A percentile compares a stretch with the other conserved stretches of the same genome.
Conservation (phyloP, 2,113 vertebrate genomes). For the Cinclus mexicanus region DNA sequence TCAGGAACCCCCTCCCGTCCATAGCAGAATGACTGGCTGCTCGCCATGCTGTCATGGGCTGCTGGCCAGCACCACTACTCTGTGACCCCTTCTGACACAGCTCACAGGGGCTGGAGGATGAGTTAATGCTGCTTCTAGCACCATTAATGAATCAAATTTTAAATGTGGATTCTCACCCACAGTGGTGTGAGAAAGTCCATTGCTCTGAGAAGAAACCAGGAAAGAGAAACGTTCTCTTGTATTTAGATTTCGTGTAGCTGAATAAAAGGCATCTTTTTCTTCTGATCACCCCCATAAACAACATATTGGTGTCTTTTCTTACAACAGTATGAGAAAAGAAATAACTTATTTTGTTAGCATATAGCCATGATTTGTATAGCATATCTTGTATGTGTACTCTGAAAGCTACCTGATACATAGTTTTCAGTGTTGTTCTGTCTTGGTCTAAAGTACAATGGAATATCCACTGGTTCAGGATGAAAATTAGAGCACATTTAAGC, state of each 20-base stretch:
- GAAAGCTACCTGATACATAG: background rate
- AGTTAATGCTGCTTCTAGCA: constrained; percentile 1
- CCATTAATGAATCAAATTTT: background rate
- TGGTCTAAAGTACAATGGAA: background rate
- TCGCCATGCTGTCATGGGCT: background rate
- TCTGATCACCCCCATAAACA: background rate
- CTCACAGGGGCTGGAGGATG: background rate
- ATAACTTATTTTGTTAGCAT: background rate
- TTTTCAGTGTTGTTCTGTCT: background rate
- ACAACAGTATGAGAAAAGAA: background rate
- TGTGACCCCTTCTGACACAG: constrained; percentile 3
- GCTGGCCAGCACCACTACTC: background rate
- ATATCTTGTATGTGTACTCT: background rate
- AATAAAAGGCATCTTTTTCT: background rate
- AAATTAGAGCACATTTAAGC: background rate
- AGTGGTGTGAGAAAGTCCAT: background rate
- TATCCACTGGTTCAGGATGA: background rate
- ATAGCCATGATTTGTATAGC: background rate
- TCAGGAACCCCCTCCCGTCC: background rate
- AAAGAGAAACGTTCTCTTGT: background rate
- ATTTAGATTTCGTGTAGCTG: background rate
- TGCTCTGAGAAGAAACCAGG: background rate
- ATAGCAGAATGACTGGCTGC: background rate
- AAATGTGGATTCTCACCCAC: background rate
- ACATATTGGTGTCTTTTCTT: background rate